These are phyloP conservation scores for Pseudorasbora parva DNA, from an alignment of 2,113 vertebrate genomes.

Conservation along the genomic window DNA sequence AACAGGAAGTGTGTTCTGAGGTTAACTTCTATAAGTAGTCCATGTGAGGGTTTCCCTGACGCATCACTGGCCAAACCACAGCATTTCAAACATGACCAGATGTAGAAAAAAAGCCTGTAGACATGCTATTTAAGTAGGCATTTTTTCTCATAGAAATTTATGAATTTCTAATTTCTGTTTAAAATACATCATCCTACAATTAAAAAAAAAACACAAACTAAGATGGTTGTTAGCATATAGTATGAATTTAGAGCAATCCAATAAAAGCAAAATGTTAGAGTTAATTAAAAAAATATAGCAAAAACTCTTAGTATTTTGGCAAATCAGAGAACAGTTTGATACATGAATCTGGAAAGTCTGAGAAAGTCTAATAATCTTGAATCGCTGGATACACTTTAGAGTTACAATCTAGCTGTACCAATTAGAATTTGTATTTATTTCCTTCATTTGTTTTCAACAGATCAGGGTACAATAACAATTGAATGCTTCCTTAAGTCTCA, in stretches of 20 bases:
- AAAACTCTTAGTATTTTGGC: too few relatives aligned
- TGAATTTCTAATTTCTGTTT: neutral
- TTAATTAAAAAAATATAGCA: too few relatives aligned
- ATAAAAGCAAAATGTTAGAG: too few relatives aligned
- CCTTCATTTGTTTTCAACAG: neutral
- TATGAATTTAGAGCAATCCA: too few relatives aligned
- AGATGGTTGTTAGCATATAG: neutral
- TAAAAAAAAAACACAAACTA: neutral
- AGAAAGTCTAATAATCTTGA: neutral
- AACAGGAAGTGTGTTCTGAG: constrained; percentile 29
- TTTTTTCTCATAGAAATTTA: neutral
- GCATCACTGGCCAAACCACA: neutral
- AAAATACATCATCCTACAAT: neutral
- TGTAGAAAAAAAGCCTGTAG: constrained; percentile 7
- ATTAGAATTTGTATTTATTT: neutral
- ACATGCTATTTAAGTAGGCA: neutral
- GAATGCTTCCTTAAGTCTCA: neutral
- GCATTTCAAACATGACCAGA: constrained; percentile 4
- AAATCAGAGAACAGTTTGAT: too few relatives aligned
- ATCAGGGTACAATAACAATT: neutral
- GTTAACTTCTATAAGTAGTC: constrained; percentile 10
- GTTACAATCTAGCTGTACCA: too few relatives aligned
- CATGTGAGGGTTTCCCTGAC: constrained; percentile 12
- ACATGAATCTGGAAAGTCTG: neutral
- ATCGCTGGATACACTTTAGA: too few relatives aligned